Conservation (phyloP, 2,888 invertebrate species). For the Tenthredo distinguenda region DNA sequence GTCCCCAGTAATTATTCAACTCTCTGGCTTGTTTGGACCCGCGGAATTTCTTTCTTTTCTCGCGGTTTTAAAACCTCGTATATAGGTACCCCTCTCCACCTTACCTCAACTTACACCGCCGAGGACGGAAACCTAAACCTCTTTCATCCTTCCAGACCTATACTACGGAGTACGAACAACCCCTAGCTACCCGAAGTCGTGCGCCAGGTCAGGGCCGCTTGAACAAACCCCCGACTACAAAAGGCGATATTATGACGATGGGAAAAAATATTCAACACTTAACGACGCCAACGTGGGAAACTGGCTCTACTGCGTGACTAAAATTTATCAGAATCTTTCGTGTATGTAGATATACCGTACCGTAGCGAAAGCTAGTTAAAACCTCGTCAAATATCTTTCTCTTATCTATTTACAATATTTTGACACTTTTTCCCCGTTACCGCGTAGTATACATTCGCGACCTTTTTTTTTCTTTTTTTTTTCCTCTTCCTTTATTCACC, state of each 20-base stretch:
- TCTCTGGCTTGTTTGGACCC: background rate
- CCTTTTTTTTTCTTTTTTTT: background rate
- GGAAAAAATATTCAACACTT: background rate
- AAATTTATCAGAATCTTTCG: background rate
- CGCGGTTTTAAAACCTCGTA: background rate
- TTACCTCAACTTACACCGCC: background rate
- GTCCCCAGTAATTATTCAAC: constrained; percentile 32
- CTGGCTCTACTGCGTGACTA: background rate
- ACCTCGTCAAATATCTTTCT: background rate
- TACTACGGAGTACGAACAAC: background rate
- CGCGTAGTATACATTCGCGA: background rate
- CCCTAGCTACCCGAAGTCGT: background rate
- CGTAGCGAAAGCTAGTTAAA: background rate
- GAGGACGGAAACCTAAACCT: background rate
- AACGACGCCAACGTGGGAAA: background rate
- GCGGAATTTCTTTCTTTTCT: background rate
- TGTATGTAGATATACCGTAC: background rate
- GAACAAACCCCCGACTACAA: background rate
- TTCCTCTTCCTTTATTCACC: background rate
- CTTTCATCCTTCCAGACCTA: background rate
- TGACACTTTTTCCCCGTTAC: background rate
- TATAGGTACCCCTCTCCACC: background rate
- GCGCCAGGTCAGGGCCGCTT: constrained; percentile 17
- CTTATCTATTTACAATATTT: background rate
- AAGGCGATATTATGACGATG: background rate